Evolutionary conservation across 2,113 vertebrate species (phyloP).

Genomic region (Cyprichromis sp.): DNA sequence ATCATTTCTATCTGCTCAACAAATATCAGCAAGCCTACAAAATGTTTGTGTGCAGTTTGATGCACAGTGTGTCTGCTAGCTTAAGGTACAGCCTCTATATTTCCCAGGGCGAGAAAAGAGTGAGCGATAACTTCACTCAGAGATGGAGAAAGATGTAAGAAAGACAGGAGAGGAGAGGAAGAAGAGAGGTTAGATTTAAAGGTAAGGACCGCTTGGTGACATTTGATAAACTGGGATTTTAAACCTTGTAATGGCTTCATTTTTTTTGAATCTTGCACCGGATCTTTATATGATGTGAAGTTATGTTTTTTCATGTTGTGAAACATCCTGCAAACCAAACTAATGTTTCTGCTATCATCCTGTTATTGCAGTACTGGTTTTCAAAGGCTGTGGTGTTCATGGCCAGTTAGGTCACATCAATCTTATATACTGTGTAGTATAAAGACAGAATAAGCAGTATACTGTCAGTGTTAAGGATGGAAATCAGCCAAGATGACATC

Average conservation of each 20-base stretch:
- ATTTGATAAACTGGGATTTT: background rate
- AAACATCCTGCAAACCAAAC: background rate
- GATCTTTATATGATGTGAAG: background rate
- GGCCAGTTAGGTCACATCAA: background rate
- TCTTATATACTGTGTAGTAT: background rate
- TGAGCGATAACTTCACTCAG: background rate
- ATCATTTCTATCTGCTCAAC: background rate
- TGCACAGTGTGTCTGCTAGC: background rate
- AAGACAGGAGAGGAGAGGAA: background rate
- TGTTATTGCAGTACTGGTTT: background rate
- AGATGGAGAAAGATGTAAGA: background rate
- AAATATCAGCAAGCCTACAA: background rate
- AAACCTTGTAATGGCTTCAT: background rate
- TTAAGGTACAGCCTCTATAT: background rate
- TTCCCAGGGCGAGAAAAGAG: background rate
- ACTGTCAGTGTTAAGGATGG: background rate
- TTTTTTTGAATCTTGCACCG: rapidly evolving
- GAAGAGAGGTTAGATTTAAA: background rate
- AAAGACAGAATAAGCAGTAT: background rate
- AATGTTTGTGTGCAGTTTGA: background rate
- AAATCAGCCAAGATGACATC: background rate
- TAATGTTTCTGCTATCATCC: background rate
- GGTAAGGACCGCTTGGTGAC: background rate
- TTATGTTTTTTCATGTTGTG: background rate
- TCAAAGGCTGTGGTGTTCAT: background rate